A percentile compares a stretch with the other conserved stretches of the same genome.
phyloP scores from a whole-genome alignment of 1,140 invertebrate species.

The Mercenaria mercenaria region DNA sequence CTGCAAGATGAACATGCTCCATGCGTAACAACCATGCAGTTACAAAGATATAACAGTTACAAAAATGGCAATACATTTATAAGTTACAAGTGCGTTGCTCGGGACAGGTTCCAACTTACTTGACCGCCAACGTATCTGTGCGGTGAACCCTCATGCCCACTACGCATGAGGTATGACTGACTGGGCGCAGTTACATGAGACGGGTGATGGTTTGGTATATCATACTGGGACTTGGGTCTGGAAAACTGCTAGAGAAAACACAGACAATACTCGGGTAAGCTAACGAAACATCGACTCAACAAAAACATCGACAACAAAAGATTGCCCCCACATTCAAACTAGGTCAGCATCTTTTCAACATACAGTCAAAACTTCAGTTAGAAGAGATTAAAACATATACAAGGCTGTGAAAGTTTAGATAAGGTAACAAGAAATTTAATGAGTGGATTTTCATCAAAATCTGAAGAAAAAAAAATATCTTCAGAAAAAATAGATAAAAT shows the following conservation, averaged over 20 bases:
- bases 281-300: no score
- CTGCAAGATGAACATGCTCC: slow-evolving; percentile 8
- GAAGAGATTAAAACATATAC: no score
- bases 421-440: no score
- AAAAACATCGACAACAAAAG: background rate
- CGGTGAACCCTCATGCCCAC: slow-evolving; percentile 16
- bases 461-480: no score
- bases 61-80: background rate
- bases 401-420: no score
- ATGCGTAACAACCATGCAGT: slow-evolving; percentile 26
- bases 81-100: background rate
- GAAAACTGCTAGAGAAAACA: slow-evolving; percentile 65
- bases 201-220: slow-evolving; percentile 76
- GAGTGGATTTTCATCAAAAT: no score
- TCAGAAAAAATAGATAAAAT: no score
- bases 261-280: slow-evolving; percentile 38
- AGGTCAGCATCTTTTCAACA: no score
- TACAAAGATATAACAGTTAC: slow-evolving; percentile 13
- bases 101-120: slow-evolving; percentile 21
- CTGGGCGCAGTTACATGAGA: background rate
- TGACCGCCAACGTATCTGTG: slow-evolving; percentile 8
- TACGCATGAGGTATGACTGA: slow-evolving; percentile 11
- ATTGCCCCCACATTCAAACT: background rate
- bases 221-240: slow-evolving; percentile 82
- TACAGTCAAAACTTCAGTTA: no score